phyloP scores from a whole-genome alignment of 1,140 invertebrate species.

The Microplitis mediator region DNA sequence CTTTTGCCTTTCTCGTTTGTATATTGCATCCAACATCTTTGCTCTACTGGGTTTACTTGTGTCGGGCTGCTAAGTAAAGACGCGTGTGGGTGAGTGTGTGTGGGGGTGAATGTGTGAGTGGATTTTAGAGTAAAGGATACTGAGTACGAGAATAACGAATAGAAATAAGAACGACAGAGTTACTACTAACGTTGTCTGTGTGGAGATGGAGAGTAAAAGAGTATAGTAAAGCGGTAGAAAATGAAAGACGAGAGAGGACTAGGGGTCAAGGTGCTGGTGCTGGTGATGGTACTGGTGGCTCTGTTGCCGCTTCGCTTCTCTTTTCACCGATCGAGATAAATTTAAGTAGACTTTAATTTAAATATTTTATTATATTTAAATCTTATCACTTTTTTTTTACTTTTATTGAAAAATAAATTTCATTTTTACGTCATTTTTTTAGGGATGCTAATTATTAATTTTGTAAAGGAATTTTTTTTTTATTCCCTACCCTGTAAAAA shows the following conservation, averaged over 20 bases:
- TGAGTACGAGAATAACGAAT: not conserved
- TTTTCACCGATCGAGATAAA: constrained; percentile 3
- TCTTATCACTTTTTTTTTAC: no score
- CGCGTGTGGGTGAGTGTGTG: not conserved
- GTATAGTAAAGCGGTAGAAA: constrained; percentile 15
- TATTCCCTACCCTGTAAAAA: no score
- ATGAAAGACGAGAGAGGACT: constrained; percentile 23
- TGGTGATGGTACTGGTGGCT: constrained; percentile 25
- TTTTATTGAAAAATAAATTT: no score
- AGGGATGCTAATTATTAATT: no score
- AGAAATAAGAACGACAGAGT: constrained; percentile 15
- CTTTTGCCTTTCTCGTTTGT: constrained; percentile 15
- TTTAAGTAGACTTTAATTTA: no score
- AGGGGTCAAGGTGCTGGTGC: constrained; percentile 37
- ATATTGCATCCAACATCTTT: constrained; percentile 20
- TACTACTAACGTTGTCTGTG: constrained; percentile 3
- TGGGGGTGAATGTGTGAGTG: not conserved
- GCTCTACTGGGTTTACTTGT: no score
- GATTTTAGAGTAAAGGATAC: no score
- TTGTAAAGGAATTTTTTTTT: no score
- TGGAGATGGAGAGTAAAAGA: constrained; percentile 23
- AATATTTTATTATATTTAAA: constrained; percentile 5
- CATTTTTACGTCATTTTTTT: no score
- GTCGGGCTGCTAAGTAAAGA: no score
- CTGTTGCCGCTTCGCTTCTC: constrained; percentile 39